Evolutionary conservation across 2,113 vertebrate genomes (phyloP).

Genomic region (Sterna hirundo): DNA sequence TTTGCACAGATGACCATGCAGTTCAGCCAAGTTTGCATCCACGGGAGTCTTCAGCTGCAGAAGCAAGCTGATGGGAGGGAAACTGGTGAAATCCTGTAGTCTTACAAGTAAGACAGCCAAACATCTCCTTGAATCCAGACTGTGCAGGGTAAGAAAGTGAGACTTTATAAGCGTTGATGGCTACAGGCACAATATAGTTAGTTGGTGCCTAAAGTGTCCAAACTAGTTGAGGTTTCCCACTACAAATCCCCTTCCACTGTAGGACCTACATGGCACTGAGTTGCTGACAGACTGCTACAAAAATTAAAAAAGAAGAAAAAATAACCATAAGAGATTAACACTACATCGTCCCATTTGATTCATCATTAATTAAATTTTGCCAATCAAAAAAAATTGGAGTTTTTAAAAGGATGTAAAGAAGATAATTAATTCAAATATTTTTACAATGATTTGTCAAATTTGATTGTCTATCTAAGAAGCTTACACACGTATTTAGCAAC

Average conservation of each 20-base stretch:
- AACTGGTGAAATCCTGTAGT: not conserved
- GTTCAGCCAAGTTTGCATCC: not conserved
- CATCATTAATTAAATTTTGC: not conserved
- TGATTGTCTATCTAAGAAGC: not conserved
- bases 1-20: not conserved
- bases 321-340: not conserved
- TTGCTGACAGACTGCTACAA: not conserved
- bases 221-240: not conserved
- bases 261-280: not conserved
- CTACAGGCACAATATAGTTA: not conserved
- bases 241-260: not conserved
- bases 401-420: not conserved
- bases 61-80: not conserved
- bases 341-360: not conserved
- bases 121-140: not conserved
- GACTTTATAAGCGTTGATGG: not conserved
- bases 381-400: not conserved
- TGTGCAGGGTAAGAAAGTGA: not conserved
- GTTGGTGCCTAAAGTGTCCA: not conserved
- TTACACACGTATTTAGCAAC: not conserved
- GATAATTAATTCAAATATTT: not conserved
- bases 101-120: not conserved
- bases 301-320: not conserved
- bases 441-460: not conserved
- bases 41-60: not conserved